These are phyloP conservation scores for Pristionchus japonicus DNA, from an alignment of 2,888 invertebrate genomes.

Conservation along the genomic window DNA sequence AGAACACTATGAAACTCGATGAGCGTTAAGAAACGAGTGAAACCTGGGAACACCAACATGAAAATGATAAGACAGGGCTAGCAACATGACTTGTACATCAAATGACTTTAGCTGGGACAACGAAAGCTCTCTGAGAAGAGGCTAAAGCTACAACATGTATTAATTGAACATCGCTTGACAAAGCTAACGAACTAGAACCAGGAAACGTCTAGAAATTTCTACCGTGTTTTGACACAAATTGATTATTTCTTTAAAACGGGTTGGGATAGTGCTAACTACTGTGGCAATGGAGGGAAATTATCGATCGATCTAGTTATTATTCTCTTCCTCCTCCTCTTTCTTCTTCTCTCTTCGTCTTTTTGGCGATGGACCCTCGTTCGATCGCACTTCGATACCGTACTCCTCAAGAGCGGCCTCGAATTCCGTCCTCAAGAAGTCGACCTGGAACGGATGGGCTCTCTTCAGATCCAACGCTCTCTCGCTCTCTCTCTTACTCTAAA, in stretches of 20 bases:
- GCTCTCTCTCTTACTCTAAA: too few relatives aligned
- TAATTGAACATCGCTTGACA: background rate
- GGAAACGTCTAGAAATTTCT: background rate
- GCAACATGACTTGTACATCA: background rate
- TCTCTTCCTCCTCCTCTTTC: background rate
- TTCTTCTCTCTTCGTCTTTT: background rate
- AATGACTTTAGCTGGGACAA: background rate
- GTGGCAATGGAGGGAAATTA: background rate
- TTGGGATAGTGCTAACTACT: background rate
- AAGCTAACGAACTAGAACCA: background rate
- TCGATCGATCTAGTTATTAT: conserved; percentile 31
- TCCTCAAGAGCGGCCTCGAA: background rate
- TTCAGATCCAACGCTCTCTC: too few relatives aligned
- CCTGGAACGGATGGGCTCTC: background rate
- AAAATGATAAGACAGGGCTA: background rate
- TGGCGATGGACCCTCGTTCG: conserved; percentile 26
- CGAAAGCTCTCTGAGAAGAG: conserved; percentile 4
- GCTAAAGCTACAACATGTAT: background rate
- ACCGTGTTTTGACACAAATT: background rate
- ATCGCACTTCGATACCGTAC: conserved; percentile 38
- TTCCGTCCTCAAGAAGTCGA: background rate
- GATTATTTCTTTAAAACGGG: background rate
- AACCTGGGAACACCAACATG: background rate
- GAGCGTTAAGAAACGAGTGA: background rate
- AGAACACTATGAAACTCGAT: background rate